phyloP scores from a whole-genome alignment of 2,888 invertebrate species.

The Agriotes lineatus region DNA sequence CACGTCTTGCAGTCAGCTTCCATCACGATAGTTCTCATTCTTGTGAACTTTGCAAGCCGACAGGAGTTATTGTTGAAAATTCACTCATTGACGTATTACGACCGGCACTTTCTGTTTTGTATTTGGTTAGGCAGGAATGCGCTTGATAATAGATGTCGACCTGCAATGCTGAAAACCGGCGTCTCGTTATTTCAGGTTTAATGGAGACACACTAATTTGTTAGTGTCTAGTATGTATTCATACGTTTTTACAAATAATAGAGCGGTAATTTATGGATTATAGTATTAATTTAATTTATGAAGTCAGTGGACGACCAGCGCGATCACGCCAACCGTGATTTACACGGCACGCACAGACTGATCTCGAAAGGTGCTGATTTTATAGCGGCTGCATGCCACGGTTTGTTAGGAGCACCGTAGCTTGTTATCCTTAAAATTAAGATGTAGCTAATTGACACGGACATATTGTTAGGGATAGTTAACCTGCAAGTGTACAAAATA shows the following conservation, averaged over 20 bases:
- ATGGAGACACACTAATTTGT: slow-evolving; percentile 38
- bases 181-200: slow-evolving; percentile 22
- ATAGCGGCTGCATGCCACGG: slow-evolving; percentile 50
- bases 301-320: slow-evolving; percentile 45
- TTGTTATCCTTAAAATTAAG: slow-evolving; percentile 36
- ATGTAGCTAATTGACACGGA: slow-evolving; percentile 22
- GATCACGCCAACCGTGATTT: slow-evolving; percentile 59
- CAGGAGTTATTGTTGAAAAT: no score
- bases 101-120: no score
- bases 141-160: no score
- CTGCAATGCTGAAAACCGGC: slow-evolving; percentile 3
- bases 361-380: slow-evolving; percentile 59
- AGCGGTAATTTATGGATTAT: slow-evolving; percentile 53
- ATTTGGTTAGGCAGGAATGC: no score
- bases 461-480: no score
- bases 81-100: no score
- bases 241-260: slow-evolving; percentile 36
- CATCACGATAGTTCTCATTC: no score
- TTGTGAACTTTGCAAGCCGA: no score
- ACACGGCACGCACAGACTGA: slow-evolving; percentile 55
- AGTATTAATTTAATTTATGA: slow-evolving; percentile 57
- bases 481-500: no score
- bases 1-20: no score
- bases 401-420: slow-evolving; percentile 31
- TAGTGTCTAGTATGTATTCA: slow-evolving; percentile 30